Evolutionary conservation across 2,888 invertebrate species (phyloP).

Genomic region (Epinotia brunnichana): DNA sequence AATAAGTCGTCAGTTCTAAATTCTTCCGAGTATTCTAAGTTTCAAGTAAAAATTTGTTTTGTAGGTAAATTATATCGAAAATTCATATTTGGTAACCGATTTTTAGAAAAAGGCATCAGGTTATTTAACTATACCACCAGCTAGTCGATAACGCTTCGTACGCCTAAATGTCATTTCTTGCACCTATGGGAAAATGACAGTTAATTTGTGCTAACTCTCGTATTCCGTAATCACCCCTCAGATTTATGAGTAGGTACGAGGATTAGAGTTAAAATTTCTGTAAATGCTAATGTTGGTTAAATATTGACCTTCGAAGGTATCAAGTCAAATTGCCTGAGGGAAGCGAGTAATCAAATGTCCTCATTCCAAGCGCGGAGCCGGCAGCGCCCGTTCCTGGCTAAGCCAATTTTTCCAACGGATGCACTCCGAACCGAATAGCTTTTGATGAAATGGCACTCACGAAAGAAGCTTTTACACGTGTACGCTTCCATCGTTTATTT

Average conservation of each 20-base stretch:
- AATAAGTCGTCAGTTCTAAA: no score
- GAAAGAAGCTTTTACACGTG: background rate
- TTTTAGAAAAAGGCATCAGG: no score
- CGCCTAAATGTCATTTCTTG: no score
- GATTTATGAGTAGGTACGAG: background rate
- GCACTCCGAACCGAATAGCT: conserved; percentile 11
- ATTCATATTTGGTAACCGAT: no score
- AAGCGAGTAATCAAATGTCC: conserved; percentile 25
- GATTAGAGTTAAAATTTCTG: background rate
- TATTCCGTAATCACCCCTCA: no score
- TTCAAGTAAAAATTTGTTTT: no score
- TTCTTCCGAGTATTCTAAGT: no score
- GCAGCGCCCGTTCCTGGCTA: conserved; percentile 15
- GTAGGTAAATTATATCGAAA: no score
- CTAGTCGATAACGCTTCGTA: no score
- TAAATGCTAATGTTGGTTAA: background rate
- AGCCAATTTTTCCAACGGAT: conserved; percentile 29
- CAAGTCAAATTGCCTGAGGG: conserved; percentile 16
- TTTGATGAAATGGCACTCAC: conserved; percentile 3
- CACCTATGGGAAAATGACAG: no score
- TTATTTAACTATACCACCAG: no score
- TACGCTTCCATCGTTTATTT: conserved; percentile 8
- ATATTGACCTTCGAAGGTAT: background rate
- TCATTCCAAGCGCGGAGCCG: background rate
- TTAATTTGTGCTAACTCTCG: no score